Evolutionary conservation across 1,140 invertebrate genomes (phyloP).

Genomic region (Drosophila rufa): DNA sequence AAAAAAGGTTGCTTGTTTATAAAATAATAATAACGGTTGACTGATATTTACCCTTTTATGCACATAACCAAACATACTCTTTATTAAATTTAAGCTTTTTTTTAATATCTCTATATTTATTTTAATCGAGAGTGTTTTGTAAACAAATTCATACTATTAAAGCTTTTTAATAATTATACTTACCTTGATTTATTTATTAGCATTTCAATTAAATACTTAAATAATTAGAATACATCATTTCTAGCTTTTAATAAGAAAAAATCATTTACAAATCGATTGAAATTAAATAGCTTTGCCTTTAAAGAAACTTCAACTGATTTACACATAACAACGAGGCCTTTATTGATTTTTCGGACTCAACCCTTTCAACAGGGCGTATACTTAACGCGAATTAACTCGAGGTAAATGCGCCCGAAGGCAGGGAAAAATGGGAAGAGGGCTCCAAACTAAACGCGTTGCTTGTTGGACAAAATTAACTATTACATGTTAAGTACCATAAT

Average conservation of each 20-base stretch:
- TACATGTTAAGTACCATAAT: conserved; percentile 53
- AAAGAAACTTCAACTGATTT: background rate
- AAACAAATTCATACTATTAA: background rate
- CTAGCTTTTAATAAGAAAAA: background rate
- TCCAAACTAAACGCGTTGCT: conserved; percentile 43
- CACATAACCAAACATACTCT: background rate
- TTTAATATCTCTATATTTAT: too few relatives aligned
- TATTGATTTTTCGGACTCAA: background rate
- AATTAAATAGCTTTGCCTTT: too few relatives aligned
- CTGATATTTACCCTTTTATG: background rate
- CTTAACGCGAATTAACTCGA: conserved; percentile 36
- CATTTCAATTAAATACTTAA: background rate
- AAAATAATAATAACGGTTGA: background rate
- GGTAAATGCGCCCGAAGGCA: conserved; percentile 19
- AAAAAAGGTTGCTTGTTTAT: background rate
- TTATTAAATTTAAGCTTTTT: background rate
- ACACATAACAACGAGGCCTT: background rate
- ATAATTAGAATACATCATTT: background rate
- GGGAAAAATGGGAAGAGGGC: conserved; percentile 7
- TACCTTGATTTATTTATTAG: background rate
- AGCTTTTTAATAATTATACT: background rate
- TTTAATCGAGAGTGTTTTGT: background rate
- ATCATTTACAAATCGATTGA: background rate
- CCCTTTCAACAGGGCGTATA: conserved; percentile 25
- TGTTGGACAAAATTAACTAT: conserved; percentile 54